Base-by-base conservation (phyloP, 2,113 vertebrate genomes). In the Sprattus sprattus region DNA sequence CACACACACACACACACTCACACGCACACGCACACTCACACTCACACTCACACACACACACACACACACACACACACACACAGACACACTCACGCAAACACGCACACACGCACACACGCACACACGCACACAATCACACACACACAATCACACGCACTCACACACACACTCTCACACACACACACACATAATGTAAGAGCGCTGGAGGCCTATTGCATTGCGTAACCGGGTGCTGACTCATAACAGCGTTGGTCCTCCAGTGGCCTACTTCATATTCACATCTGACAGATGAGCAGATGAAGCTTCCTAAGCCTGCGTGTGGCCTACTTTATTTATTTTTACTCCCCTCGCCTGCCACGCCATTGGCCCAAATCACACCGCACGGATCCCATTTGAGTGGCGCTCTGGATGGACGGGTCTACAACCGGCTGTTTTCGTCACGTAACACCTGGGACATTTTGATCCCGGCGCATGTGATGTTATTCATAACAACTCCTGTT, bases 191-290 rank as follows among this genome's bases (percentile, higher is more conserved):
- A 82, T 83, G 67, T 81, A 28, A 39, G 50, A 87, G 57, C 64
- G 81, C 83, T 81, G 82, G 11, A 15, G 71, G 52, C 44, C 44
- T 82, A 11, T 39, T n/a, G 18, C 75, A 60, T 88, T 88, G 52
- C 87, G 83, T 88, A 85, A 88, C 71, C 50, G 81, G 80, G 28
- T 86, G 91, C 91, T 93, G 92, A 94, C 86, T 94, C 92, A 94
- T 91, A 86, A 45, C 83, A 25, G 28, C 16, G 18, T 25, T 49
- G 49, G 28, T 87, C 64, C 84, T 67, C 84, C 83, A 60, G 78
- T 94, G 92, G 86, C 94, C 93, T 93, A 93, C 91, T 93, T 94
- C 92, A 32, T 87, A 85, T 87, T 88, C 82, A 81, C 39, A 83
- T 85, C 83, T 86, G 84, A 60, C 81, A 60, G 85, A 82, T 82